A percentile compares a stretch with the other conserved stretches of the same genome.
Evolutionary conservation across 2,113 vertebrate species (phyloP).

Genomic region (Cyanoramphus novaezelandiae): DNA sequence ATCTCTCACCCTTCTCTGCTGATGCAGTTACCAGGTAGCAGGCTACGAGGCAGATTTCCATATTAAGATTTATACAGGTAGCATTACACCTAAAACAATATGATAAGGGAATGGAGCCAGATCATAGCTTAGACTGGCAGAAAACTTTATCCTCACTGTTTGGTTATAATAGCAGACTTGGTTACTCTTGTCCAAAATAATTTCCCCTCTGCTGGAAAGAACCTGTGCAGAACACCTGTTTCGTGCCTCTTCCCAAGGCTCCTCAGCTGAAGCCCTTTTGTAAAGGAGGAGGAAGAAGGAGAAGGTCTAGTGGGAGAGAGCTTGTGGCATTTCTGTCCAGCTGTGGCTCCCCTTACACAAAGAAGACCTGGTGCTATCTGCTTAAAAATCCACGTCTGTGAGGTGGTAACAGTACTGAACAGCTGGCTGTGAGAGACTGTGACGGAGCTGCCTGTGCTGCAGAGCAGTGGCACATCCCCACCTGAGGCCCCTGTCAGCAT

Average conservation of each 20-base stretch:
- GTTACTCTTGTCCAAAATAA: neutral
- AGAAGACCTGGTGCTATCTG: neutral
- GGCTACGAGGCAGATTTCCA: neutral
- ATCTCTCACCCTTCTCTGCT: neutral
- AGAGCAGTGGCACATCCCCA: neutral
- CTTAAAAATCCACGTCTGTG: neutral
- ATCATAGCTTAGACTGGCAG: neutral
- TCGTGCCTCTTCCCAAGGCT: neutral
- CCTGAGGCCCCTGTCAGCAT: neutral
- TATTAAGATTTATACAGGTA: neutral
- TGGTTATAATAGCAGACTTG: neutral
- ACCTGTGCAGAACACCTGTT: rapidly evolving
- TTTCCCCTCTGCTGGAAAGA: neutral
- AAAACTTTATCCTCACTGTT: neutral
- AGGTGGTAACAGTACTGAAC: neutral
- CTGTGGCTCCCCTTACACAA: neutral
- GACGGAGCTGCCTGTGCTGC: neutral
- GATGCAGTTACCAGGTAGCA: neutral
- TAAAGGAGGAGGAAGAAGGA: neutral
- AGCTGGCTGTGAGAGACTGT: neutral
- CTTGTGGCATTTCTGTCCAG: neutral
- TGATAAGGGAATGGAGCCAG: neutral
- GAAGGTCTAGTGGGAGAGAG: neutral
- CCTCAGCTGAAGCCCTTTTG: neutral
- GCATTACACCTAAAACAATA: neutral